Base-by-base conservation (phyloP, 1,140 invertebrate species). In the Trypoxylus dichotomus region DNA sequence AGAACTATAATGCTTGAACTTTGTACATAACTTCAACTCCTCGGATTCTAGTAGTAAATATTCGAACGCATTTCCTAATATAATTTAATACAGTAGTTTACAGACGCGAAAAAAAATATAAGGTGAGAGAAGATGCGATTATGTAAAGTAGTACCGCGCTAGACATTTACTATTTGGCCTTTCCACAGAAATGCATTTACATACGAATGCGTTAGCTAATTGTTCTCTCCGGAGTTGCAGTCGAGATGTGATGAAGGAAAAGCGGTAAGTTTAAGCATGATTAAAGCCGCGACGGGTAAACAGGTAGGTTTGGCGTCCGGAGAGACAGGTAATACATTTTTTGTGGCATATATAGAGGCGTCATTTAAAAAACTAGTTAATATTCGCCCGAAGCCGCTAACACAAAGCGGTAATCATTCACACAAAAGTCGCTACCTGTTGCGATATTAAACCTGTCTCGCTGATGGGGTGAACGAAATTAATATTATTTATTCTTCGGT, bases 351-450 rank as follows among this genome's bases (percentile, higher is more conserved):
- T 68, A 54, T 54, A 19, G 47, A 68, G 29, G 47, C 75, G 60
- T 27, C 75, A 76, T 76, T 32, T 76, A 76, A 60, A 76, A 60
- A 76, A 76, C 75, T 76, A 76, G 75, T 76, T 76, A 76, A 76
- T 76, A 76, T 76, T 76, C 75, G 75, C 75, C 58, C 43, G 27
- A 19, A 63, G 75, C 75, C 47, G 47, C 75, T 76, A 58, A 37
- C 75, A 76, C 58, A 63, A 76, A 63, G 75, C 47, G 75, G 75
- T 76, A 76, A 76, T 76, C 75, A 63, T 76, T 76, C 75, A 58
- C 75, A 76, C 47, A 76, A 60, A 76, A 76, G 47, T 41, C 19
- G 75, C 75, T 76, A 76, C 75, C 75, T 76, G 75, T 76, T 76
- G 75, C 43, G 75, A 76, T 76, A 74, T 74, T 74, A 74, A 74